Evolutionary conservation across 2,888 invertebrate species (phyloP).

Genomic region (Subacronicta megacephala): DNA sequence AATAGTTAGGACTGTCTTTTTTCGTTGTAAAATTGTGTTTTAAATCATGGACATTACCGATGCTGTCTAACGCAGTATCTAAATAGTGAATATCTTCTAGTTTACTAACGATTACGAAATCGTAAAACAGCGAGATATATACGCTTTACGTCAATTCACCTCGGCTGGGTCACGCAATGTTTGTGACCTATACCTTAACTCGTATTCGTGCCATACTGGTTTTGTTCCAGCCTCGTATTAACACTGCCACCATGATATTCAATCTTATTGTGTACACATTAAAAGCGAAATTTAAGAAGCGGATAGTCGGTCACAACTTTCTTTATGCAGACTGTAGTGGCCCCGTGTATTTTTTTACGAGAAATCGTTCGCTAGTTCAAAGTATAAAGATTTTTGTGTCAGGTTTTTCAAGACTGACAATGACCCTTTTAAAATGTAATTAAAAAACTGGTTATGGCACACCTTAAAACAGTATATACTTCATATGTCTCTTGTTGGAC

Average conservation of each 20-base stretch:
- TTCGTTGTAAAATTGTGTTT: background rate
- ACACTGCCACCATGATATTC: slow-evolving; percentile 55
- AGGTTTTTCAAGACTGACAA: background rate
- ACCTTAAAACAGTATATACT: background rate
- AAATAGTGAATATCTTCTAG: slow-evolving; percentile 35
- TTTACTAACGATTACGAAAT: slow-evolving; percentile 66
- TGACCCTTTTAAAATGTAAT: too few species aligned
- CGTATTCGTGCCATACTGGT: slow-evolving; percentile 84
- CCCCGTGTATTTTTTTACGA: slow-evolving; percentile 61
- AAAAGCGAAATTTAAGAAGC: slow-evolving; percentile 62
- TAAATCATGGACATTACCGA: too few species aligned
- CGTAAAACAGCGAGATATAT: slow-evolving; percentile 66
- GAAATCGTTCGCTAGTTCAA: slow-evolving; percentile 60
- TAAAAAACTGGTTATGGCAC: too few species aligned
- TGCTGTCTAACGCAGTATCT: slow-evolving; percentile 7
- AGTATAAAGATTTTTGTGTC: slow-evolving; percentile 34
- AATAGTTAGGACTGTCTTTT: too few species aligned
- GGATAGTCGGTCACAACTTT: slow-evolving; percentile 64
- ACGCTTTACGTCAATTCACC: slow-evolving; percentile 69
- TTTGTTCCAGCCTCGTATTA: slow-evolving; percentile 63
- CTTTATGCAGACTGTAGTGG: slow-evolving; percentile 68
- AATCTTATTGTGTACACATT: slow-evolving; percentile 61
- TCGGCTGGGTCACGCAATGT: slow-evolving; percentile 76
- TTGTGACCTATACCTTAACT: slow-evolving; percentile 80
- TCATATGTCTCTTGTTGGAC: background rate